Evolutionary conservation across 2,113 vertebrate genomes (phyloP).

Genomic region (Empidonax alnorum): DNA sequence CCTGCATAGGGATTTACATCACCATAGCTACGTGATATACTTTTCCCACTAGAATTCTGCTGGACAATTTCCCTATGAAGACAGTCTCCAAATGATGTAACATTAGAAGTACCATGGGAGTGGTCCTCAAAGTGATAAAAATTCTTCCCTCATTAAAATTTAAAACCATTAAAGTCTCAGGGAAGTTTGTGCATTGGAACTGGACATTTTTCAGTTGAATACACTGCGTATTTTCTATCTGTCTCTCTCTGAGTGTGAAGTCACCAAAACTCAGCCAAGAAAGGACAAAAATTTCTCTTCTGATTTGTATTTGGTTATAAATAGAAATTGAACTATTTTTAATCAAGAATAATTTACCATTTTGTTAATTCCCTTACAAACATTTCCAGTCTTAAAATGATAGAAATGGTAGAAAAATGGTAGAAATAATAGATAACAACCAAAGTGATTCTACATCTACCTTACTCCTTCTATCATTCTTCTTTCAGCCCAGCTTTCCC

Average conservation of each 20-base stretch:
- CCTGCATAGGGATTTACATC: background rate
- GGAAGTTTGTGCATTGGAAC: background rate
- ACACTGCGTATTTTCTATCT: background rate
- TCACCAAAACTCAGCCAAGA: background rate
- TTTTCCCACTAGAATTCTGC: background rate
- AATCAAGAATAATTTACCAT: background rate
- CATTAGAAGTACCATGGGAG: background rate
- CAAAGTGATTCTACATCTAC: background rate
- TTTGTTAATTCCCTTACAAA: background rate
- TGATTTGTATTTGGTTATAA: background rate
- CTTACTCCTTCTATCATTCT: background rate
- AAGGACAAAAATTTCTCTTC: background rate
- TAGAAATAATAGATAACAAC: background rate
- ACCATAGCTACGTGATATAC: background rate
- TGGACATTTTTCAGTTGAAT: background rate
- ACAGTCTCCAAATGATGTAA: background rate
- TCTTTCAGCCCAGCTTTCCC: background rate
- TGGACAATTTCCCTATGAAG: background rate
- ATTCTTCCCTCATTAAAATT: slow-evolving; percentile 21
- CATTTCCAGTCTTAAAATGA: background rate
- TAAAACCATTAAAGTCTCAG: background rate
- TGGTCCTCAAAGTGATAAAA: background rate
- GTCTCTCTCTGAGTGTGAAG: background rate
- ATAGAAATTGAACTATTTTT: background rate
- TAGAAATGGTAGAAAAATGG: background rate